Evolutionary conservation across 2,113 vertebrate genomes (phyloP), one percentile per base, ranked within the genome.

Genomic region (Gallinago media): DNA sequence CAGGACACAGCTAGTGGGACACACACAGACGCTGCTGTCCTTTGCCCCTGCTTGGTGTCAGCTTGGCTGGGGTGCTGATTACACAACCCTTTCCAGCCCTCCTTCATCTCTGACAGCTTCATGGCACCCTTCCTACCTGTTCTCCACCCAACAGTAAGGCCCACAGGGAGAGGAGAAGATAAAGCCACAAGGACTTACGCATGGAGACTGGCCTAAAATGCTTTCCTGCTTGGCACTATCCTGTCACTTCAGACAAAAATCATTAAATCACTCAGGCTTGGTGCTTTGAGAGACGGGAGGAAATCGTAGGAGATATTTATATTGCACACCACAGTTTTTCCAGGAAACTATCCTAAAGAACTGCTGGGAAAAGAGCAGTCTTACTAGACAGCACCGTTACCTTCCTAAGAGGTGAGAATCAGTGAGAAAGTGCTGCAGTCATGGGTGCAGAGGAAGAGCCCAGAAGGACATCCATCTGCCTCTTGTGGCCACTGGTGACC

Each of bases 221-320:
- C 55, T 38, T 68, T 86, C 32, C 38, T 80, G 72, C 68, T 90
- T 80, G 55, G 63, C 42, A 63, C 36, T 62, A 40, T 54, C 36
- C 56, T 63, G 58, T 87, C 34, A 92, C 70, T 81, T 81, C 31
- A 78, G 47, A 81, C 70, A 71, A 65, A 95, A 81, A 44, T 55
- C 59, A 59, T 18, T 49, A 95, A 81, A 38, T 50, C 55, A 55
- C 20, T 49, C 4, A 1, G 47, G 65, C 86, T 88, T n/a, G 15
- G 18, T 85, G 55, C 32, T 79, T 68, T 79, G 40, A 56, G 55
- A 78, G 36, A 40, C 0, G 2, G n/a, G 11, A 81, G 34, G 46
- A 89, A 79, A 62, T 44, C 1, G 3, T 67, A 31, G 26, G 16
- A 38, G 54, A 46, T 67, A 78, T 58, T 95, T 72, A 76, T 70